Evolutionary conservation across 2,888 invertebrate genomes (phyloP).

Genomic region (Neelides folsomi): DNA sequence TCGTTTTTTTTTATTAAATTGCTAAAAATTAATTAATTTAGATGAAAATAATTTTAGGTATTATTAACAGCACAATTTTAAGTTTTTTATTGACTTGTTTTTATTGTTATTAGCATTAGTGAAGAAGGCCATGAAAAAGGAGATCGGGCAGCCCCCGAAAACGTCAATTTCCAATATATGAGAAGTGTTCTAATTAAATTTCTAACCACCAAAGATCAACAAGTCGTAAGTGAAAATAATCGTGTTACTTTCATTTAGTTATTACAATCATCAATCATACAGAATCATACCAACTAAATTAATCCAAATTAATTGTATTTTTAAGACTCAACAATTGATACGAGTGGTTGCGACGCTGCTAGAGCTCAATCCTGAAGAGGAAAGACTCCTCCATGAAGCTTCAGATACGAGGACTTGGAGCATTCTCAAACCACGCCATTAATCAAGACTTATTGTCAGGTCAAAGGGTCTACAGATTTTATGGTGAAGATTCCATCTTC

Average conservation of each 20-base stretch:
- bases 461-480: no score
- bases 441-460: no score
- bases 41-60: no score
- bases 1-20: no score
- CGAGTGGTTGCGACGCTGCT: slow-evolving; percentile 28
- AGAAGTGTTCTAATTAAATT: slow-evolving; percentile 28
- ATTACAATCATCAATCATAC: no score
- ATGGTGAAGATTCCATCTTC: no score
- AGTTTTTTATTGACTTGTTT: no score
- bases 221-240: slow-evolving; percentile 19
- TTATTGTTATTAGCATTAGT: slow-evolving; percentile 4
- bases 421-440: no score
- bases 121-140: slow-evolving; percentile 12
- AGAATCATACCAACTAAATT: neutral
- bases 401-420: neutral
- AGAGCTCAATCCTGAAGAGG: slow-evolving; percentile 26
- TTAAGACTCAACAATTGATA: slow-evolving; percentile 21
- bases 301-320: neutral
- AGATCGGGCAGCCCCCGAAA: slow-evolving; percentile 1
- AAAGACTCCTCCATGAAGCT: slow-evolving; percentile 14
- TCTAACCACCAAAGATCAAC: slow-evolving; percentile 29
- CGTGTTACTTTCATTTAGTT: neutral
- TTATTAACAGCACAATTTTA: no score
- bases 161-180: slow-evolving; percentile 23
- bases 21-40: no score